Evolutionary conservation across 2,113 vertebrate genomes (phyloP).

Genomic region (Myrmecophaga tridactyla): DNA sequence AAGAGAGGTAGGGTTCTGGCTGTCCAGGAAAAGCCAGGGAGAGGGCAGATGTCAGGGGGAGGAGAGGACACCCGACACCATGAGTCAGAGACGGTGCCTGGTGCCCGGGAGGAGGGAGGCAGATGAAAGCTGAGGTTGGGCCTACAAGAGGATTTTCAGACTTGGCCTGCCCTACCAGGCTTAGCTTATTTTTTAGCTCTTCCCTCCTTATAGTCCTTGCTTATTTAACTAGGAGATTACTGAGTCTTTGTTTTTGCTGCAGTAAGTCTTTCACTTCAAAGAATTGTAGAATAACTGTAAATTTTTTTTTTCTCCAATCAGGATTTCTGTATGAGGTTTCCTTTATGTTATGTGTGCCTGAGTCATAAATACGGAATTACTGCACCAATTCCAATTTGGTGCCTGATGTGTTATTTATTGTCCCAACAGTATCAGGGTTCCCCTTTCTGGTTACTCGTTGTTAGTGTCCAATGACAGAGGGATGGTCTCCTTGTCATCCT

Average conservation of each 20-base stretch:
- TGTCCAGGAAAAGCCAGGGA: not conserved
- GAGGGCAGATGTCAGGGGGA: accelerated
- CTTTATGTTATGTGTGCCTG: not conserved
- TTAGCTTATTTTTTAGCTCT: not conserved
- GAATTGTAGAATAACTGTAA: not conserved
- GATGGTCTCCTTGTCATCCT: not conserved
- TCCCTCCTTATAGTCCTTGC: not conserved
- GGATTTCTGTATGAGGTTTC: not conserved
- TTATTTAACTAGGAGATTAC: not conserved
- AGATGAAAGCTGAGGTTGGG: not conserved
- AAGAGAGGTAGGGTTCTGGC: not conserved
- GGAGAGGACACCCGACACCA: not conserved
- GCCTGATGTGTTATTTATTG: accelerated
- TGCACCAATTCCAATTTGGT: accelerated
- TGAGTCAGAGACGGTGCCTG: not conserved
- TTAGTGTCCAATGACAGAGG: not conserved
- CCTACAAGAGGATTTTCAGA: not conserved
- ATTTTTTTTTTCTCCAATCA: not conserved
- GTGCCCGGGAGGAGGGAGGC: not conserved
- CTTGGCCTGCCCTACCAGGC: not conserved
- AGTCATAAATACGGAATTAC: accelerated
- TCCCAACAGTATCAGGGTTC: accelerated
- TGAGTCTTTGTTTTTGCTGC: not conserved
- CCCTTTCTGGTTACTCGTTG: not conserved
- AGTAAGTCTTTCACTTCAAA: not conserved